These are phyloP conservation scores for Malacosoma neustria DNA, from an alignment of 2,888 invertebrate genomes.

Conservation along the genomic window DNA sequence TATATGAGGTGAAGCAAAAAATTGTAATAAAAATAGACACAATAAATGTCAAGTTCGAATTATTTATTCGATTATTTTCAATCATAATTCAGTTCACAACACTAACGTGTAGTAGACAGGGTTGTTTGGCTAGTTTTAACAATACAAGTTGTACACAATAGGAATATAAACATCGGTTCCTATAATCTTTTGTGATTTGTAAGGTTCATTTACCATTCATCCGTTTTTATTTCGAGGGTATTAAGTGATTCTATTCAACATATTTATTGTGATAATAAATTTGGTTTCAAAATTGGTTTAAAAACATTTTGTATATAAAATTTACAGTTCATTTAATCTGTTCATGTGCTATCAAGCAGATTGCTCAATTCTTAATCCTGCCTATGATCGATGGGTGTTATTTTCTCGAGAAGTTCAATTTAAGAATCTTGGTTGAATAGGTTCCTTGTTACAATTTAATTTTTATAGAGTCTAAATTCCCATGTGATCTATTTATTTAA, in stretches of 20 bases:
- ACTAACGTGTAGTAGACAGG: neutral
- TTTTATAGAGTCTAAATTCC: no score
- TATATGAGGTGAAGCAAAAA: no score
- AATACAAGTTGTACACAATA: constrained; percentile 39
- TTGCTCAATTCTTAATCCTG: neutral
- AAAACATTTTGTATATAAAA: neutral
- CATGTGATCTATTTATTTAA: no score
- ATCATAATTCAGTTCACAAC: no score
- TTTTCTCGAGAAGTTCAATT: no score
- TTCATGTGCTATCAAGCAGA: neutral
- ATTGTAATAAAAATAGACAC: no score
- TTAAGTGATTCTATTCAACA: neutral
- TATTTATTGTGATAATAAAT: neutral
- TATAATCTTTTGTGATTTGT: constrained; percentile 39
- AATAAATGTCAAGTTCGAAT: no score
- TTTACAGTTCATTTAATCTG: neutral
- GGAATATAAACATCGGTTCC: constrained; percentile 61
- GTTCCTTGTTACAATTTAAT: no score
- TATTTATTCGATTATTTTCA: no score
- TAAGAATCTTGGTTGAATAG: no score
- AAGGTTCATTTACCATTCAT: neutral
- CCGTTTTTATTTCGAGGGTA: neutral
- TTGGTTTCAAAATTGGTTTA: neutral
- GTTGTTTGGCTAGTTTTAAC: neutral
- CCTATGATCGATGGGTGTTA: neutral